phyloP scores from a whole-genome alignment of 2,797 vertebrate species.

The Chloroceryle amazona region DNA sequence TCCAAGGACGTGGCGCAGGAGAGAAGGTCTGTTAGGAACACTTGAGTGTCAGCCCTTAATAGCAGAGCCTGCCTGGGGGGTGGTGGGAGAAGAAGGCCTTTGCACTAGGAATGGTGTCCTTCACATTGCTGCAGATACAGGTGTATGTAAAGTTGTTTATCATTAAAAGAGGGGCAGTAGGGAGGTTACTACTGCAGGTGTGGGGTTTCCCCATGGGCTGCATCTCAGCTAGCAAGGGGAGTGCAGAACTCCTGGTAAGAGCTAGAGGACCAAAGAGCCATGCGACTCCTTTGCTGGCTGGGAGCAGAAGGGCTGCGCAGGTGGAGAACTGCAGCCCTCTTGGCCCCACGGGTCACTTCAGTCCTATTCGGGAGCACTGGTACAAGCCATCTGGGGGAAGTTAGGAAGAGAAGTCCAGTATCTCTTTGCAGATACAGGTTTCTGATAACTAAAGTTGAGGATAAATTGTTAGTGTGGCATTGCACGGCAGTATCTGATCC shows the following conservation, averaged over 20 bases:
- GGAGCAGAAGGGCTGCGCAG: background rate
- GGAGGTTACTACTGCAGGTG: background rate
- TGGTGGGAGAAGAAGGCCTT: background rate
- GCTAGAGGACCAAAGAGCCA: background rate
- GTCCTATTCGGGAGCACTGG: background rate
- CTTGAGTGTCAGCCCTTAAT: slow-evolving; percentile 12
- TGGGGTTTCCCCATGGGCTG: background rate
- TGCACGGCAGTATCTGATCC: background rate
- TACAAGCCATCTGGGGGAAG: background rate
- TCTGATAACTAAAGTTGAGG: slow-evolving; percentile 1
- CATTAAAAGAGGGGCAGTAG: background rate
- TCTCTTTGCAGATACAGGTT: background rate
- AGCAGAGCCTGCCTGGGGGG: slow-evolving; percentile 12
- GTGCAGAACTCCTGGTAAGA: background rate
- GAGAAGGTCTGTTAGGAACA: slow-evolving; percentile 55
- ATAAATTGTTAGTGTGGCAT: background rate
- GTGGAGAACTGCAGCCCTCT: background rate
- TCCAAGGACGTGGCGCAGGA: slow-evolving; percentile 38
- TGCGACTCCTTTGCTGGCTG: fast-evolving
- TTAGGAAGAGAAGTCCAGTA: background rate
- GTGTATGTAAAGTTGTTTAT: background rate
- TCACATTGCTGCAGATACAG: background rate
- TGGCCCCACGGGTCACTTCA: background rate
- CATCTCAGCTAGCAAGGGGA: background rate
- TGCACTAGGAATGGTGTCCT: background rate